Base-by-base conservation (phyloP, 2,797 vertebrate genomes). In the Sebastes steindachneri region DNA sequence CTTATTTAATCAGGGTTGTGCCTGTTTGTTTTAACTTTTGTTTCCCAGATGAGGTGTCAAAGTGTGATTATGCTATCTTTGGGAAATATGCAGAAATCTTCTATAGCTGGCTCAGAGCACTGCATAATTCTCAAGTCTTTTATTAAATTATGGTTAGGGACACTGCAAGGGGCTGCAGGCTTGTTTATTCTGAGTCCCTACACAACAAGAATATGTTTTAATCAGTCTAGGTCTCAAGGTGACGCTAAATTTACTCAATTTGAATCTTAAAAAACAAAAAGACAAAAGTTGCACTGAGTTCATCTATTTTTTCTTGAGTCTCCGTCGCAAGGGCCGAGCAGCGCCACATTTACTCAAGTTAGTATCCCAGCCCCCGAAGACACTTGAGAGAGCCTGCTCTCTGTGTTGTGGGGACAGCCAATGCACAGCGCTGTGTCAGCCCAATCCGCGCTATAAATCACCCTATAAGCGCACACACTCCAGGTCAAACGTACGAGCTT, bases 191-290 rank as follows among this genome's bases (percentile, higher is more conserved):
- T 21, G 31, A 68, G 29, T 90, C 77, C 80, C 83, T 71, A 76
- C 81, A 83, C 33, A 58, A 83, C 73, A 85, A 31, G 45, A 73
- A 37, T 58, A 85, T 87, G 88, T 89, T 90, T 89, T 89, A 92
- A 91, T 91, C 83, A 85, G 83, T 33, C 17, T 48, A 25, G 48
- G 21, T 86, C 89, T 82, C 85, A 74, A 80, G 79, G 73, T 83
- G 71, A 80, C 2, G 67, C 75, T 89, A 90, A 85, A 89, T 91
- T 86, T 90, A 84, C 83, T 67, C 26, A 41, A 58, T 86, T 83
- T 74, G 17, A 3, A 73, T 75, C 10, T 67, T 19, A 68, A 80
- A 79, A 31, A 65, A 57, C 33, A 75, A 55, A 48, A 48, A 48
- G 45, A 48, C 45, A 19, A 48, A 48, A 19, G 48, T 68, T 79